Conservation (phyloP, 2,888 invertebrate genomes). For the Tipula helvola region DNA sequence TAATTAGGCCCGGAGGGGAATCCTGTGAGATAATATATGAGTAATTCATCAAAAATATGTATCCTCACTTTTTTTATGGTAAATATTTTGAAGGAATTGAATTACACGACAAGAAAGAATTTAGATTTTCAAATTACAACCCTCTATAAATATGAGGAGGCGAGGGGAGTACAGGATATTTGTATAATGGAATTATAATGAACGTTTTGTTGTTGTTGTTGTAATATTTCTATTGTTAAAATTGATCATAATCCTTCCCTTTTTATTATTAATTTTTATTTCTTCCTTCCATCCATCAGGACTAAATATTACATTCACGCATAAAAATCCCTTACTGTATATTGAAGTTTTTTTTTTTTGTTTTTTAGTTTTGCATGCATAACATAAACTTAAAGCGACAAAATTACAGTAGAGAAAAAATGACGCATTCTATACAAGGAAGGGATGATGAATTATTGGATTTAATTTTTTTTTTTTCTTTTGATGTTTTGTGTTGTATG, state of each 20-base stretch:
- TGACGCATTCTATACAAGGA: neutral
- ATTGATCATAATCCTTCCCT: conserved; percentile 4
- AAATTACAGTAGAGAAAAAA: neutral
- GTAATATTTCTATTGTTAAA: neutral
- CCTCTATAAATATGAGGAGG: neutral
- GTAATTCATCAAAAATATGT: neutral
- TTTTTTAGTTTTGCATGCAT: neutral
- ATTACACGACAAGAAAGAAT: neutral
- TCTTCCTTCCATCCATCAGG: neutral
- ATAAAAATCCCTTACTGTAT: neutral
- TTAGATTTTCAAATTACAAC: neutral
- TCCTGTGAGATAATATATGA: neutral
- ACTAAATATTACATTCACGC: neutral
- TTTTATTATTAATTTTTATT: neutral
- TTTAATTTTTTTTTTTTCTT: neutral
- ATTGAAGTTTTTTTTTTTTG: neutral
- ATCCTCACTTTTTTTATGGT: neutral
- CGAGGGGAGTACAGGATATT: neutral
- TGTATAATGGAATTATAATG: neutral
- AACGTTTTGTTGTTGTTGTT: neutral
- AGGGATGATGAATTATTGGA: neutral
- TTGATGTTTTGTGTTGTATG: neutral
- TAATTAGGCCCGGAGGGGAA: neutral
- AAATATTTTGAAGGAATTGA: neutral
- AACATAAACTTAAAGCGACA: neutral